phyloP scores from a whole-genome alignment of 2,113 vertebrate species.

The Callipepla californica region DNA sequence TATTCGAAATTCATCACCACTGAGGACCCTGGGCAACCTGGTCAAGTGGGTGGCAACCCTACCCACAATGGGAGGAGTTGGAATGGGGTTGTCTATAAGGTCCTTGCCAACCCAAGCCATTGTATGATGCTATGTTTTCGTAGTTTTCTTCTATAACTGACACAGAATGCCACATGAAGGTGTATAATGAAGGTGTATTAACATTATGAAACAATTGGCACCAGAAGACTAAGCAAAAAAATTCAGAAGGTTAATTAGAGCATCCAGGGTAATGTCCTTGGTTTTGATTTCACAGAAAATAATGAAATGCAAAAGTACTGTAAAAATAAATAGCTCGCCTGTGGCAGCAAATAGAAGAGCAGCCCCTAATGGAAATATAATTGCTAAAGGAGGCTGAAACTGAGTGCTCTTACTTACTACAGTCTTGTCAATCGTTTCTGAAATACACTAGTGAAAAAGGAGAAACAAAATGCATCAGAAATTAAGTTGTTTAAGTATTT shows the following conservation, averaged over 20 bases:
- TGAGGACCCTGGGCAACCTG: no score
- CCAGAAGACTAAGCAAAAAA: background rate
- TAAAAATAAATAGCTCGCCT: constrained; percentile 1
- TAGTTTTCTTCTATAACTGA: background rate
- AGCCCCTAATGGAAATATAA: background rate
- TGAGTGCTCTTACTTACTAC: background rate
- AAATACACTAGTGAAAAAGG: background rate
- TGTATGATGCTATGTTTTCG: background rate
- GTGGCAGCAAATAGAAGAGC: background rate
- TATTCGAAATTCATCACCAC: background rate
- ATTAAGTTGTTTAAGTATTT: background rate
- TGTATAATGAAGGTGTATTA: background rate
- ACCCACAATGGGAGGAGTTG: background rate
- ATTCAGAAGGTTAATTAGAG: background rate
- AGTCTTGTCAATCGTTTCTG: background rate
- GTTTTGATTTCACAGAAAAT: background rate
- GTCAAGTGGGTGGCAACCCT: background rate
- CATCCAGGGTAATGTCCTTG: background rate
- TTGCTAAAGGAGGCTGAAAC: background rate
- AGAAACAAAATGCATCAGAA: background rate
- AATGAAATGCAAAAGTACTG: background rate
- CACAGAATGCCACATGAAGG: fast-evolving
- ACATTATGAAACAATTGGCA: background rate
- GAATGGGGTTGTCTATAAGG: background rate
- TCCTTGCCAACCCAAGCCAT: background rate